Evolutionary conservation across 2,888 invertebrate species (phyloP), one percentile per base, ranked within the genome.

Genomic region (Lithophane socia): DNA sequence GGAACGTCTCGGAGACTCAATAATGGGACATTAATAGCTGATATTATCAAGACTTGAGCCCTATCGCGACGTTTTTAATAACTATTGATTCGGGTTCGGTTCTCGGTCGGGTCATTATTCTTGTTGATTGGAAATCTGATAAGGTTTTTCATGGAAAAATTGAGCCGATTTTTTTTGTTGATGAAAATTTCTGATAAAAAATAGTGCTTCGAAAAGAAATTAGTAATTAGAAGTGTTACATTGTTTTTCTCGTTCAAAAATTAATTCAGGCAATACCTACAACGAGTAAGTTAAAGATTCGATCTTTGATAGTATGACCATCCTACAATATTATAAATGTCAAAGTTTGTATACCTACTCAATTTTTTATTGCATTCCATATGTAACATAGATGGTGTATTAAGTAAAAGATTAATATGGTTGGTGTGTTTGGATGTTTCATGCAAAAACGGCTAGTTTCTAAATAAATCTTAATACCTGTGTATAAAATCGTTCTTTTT

Each of bases 11-110:
- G 52, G 44, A 16, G 37, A 61, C 42, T 71, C 74, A 64, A 86
- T 85, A 77, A 85, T 77, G 80, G 49, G 56, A 75, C 77, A 75
- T 77, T 87, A 87, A 85, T 82, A 77, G 71, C 75, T 47, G 68
- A 77, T 73, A 69, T 75, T 73, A 69, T 75, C 63, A 44, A 63
- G 60, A 74, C 60, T 66, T 60, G 56, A 71, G 71, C 58, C 21
- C 66, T 67, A 60, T 64, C 72, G 77, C 29, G 56, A 44, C 12
- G 49, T 79, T 82, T 87, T 79, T 75, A 86, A 84, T 81, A 81
- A 79, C 73, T 67, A 61, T 75, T 77, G 80, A 75, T 77, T 69
- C n/a, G 21, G 58, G 58, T 69, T 72, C 65, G 56, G 64, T 47
- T 58, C 54, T 54, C 37, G 8, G 42, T 10, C 7, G 0, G 9